Percentiles rank a stretch among this genome's conserved stretches.
phyloP scores from a whole-genome alignment of 2,113 vertebrate species.

The Leptosomus discolor region DNA sequence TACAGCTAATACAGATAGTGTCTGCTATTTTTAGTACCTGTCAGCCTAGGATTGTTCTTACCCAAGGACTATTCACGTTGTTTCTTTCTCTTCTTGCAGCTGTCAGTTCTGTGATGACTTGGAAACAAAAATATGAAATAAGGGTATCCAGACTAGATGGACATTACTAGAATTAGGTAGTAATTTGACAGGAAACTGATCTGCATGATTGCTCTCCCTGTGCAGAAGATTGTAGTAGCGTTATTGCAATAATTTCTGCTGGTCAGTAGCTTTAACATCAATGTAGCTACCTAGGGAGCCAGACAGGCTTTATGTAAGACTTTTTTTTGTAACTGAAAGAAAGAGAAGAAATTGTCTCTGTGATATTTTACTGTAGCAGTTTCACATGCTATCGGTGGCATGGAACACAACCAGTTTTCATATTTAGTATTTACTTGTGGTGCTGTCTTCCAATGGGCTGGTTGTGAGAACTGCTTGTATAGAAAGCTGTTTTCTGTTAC shows the following conservation, averaged over 20 bases:
- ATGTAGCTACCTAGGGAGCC: neutral
- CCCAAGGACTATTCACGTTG: neutral
- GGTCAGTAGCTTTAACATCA: neutral
- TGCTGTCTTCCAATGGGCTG: neutral
- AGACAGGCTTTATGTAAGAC: neutral
- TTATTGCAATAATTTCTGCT: slow-evolving; percentile 11
- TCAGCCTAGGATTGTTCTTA: neutral
- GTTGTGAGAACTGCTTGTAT: neutral
- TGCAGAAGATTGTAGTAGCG: neutral
- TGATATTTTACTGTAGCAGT: neutral
- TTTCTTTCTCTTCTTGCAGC: neutral
- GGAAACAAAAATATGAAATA: neutral
- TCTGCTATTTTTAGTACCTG: neutral
- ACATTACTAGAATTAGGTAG: neutral
- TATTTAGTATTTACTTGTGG: neutral
- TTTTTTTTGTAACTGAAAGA: neutral
- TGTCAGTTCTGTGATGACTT: neutral
- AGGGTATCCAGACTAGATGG: neutral
- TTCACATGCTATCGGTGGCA: neutral
- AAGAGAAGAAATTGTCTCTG: neutral
- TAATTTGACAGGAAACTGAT: neutral
- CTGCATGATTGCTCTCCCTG: neutral
- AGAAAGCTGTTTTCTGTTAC: neutral
- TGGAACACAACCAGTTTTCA: neutral
- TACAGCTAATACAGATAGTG: neutral